Percentiles rank a stretch among this genome's conserved stretches.
Evolutionary conservation across 2,888 invertebrate genomes (phyloP).

Genomic region (Aquatica leii): DNA sequence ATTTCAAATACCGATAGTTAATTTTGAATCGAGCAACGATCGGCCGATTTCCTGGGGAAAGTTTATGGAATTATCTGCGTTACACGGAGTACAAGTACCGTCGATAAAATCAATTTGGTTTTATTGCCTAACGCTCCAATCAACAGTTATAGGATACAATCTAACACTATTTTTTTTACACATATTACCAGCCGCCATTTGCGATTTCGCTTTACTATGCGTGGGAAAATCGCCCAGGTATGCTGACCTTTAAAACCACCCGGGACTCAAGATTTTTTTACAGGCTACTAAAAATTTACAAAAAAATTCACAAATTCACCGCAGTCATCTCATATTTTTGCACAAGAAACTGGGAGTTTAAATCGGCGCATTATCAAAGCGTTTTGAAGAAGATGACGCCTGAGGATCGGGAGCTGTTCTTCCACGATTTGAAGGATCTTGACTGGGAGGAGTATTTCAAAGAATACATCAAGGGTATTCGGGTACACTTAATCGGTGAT

Average conservation of each 20-base stretch:
- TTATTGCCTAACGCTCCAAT: conserved; percentile 71
- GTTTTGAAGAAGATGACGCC: conserved; percentile 65
- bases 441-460: conserved; percentile 79
- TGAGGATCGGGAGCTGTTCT: conserved; percentile 69
- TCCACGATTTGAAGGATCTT: conserved; percentile 77
- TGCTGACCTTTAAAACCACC: conserved; percentile 49
- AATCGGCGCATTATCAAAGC: conserved; percentile 67
- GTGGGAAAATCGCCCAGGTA: conserved; percentile 70
- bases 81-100: conserved; percentile 66
- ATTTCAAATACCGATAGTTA: conserved; percentile 75
- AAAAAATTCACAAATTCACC: conserved; percentile 81
- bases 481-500: conserved; percentile 82
- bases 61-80: conserved; percentile 67
- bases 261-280: conserved; percentile 34
- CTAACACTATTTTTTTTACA: conserved; percentile 72
- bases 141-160: conserved; percentile 65
- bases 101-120: conserved; percentile 74
- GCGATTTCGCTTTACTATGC: conserved; percentile 65
- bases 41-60: conserved; percentile 84
- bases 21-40: conserved; percentile 84
- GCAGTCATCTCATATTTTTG: conserved; percentile 80
- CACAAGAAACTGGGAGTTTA: conserved; percentile 74
- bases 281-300: conserved; percentile 81
- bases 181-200: conserved; percentile 70
- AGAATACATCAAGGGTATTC: conserved; percentile 76